phyloP scores from a whole-genome alignment of 1,140 invertebrate species.

The Melipona quadrifasciata region DNA sequence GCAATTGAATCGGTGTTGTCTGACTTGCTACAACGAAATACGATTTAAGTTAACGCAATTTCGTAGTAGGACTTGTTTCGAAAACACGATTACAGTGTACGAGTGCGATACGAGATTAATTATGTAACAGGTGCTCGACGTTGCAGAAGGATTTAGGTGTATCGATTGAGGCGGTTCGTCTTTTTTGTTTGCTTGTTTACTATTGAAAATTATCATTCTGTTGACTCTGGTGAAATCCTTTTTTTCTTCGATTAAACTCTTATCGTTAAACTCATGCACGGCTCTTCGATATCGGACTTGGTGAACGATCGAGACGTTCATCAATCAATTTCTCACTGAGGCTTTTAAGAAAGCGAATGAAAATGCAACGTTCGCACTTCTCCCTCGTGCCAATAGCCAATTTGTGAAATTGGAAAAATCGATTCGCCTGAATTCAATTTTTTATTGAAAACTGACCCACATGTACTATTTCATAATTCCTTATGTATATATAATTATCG shows the following conservation, averaged over 20 bases:
- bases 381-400: not conserved
- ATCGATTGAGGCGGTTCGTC: not conserved
- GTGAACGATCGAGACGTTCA: not conserved
- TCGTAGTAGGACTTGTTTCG: not conserved
- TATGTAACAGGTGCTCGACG: not conserved
- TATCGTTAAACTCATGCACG: not conserved
- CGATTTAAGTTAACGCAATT: not conserved
- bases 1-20: too few species aligned
- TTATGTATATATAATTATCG: not conserved
- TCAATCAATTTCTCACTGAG: slow-evolving; percentile 8
- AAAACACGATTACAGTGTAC: not conserved
- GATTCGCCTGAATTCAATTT: not conserved
- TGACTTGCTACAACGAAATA: not conserved
- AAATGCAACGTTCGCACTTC: not conserved
- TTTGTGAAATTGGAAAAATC: not conserved
- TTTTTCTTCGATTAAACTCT: not conserved
- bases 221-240: not conserved
- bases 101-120: not conserved
- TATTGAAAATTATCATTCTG: not conserved
- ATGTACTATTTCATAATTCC: not conserved
- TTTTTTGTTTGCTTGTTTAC: not conserved
- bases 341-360: not conserved
- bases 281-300: not conserved
- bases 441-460: not conserved
- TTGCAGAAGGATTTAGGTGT: not conserved